A percentile compares a stretch with the other conserved stretches of the same genome.
These are phyloP conservation scores for Cephalotes varians DNA, from an alignment of 2,888 invertebrate species.

Conservation along the genomic window DNA sequence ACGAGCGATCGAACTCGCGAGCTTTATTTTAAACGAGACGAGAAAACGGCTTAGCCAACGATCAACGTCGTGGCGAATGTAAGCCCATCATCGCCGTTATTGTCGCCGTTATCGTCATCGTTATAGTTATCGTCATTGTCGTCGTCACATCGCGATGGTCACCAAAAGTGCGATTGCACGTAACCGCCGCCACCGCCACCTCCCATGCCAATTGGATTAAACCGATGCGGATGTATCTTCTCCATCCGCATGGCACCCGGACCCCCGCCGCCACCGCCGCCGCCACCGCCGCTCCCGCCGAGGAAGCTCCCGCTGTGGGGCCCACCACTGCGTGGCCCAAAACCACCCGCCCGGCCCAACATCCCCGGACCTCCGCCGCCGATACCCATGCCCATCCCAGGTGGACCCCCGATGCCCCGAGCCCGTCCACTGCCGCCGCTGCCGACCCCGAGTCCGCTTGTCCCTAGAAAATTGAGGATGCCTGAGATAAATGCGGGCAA, in stretches of 20 bases:
- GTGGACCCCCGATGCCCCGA: slow-evolving; percentile 61
- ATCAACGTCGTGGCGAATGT: slow-evolving; percentile 18
- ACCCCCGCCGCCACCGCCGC: slow-evolving; percentile 78
- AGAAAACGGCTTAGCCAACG: slow-evolving; percentile 49
- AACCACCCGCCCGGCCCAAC: slow-evolving; percentile 80
- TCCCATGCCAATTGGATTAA: slow-evolving; percentile 85
- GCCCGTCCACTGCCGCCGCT: slow-evolving; percentile 68
- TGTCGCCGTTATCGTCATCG: slow-evolving; percentile 16
- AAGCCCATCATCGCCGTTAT: neutral
- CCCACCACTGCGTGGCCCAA: slow-evolving; percentile 80
- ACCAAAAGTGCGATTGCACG: slow-evolving; percentile 85
- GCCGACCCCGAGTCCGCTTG: slow-evolving; percentile 61
- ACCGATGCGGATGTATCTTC: slow-evolving; percentile 84
- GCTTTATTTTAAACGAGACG: slow-evolving; percentile 46
- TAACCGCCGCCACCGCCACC: slow-evolving; percentile 76
- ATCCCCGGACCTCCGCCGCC: slow-evolving; percentile 79
- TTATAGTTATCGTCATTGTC: slow-evolving; percentile 7
- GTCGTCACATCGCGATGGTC: slow-evolving; percentile 70
- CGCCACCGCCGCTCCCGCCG: slow-evolving; percentile 80
- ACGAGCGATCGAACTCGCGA: slow-evolving; percentile 51
- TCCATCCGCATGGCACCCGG: slow-evolving; percentile 85
- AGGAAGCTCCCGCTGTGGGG: slow-evolving; percentile 82
- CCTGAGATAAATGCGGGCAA: slow-evolving; percentile 18
- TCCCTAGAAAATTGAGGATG: slow-evolving; percentile 19
- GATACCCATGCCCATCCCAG: slow-evolving; percentile 71